These are phyloP conservation scores for Dryoscopus gambensis DNA, from an alignment of 2,113 vertebrate genomes.

Conservation along the genomic window DNA sequence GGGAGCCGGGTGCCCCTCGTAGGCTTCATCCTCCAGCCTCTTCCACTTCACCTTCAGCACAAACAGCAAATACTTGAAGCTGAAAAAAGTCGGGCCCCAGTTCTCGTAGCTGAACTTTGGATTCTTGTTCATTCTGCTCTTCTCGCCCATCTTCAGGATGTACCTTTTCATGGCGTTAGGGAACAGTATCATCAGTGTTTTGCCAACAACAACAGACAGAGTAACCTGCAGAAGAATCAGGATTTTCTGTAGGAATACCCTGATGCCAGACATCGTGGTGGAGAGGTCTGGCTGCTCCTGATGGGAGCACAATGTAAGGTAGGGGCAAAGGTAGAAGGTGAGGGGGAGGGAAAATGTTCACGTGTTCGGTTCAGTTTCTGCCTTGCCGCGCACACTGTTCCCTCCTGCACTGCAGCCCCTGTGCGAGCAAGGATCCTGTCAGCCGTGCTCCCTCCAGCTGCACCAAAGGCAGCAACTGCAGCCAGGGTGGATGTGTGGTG, in stretches of 20 bases:
- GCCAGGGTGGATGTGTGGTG: accelerated
- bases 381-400: background rate
- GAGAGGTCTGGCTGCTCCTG: background rate
- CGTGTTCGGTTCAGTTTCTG: background rate
- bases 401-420: background rate
- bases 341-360: background rate
- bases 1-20: slow-evolving; percentile 74
- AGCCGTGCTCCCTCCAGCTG: accelerated
- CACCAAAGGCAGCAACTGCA: background rate
- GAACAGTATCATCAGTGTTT: slow-evolving; percentile 68
- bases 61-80: slow-evolving; percentile 71
- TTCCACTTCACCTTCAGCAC: slow-evolving; percentile 73
- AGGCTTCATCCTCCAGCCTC: slow-evolving; percentile 78
- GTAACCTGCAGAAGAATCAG: slow-evolving; percentile 63
- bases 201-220: slow-evolving; percentile 27
- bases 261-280: background rate
- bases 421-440: accelerated
- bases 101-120: slow-evolving; percentile 83
- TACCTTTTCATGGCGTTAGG: slow-evolving; percentile 69
- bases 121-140: slow-evolving; percentile 73
- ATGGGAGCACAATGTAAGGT: accelerated
- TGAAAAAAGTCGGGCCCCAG: slow-evolving; percentile 82
- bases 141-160: slow-evolving; percentile 72
- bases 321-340: slow-evolving; percentile 44
- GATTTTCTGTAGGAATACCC: slow-evolving; percentile 21